Conservation (phyloP, 23 tunicate species). For the Halocynthia roretzi region DNA sequence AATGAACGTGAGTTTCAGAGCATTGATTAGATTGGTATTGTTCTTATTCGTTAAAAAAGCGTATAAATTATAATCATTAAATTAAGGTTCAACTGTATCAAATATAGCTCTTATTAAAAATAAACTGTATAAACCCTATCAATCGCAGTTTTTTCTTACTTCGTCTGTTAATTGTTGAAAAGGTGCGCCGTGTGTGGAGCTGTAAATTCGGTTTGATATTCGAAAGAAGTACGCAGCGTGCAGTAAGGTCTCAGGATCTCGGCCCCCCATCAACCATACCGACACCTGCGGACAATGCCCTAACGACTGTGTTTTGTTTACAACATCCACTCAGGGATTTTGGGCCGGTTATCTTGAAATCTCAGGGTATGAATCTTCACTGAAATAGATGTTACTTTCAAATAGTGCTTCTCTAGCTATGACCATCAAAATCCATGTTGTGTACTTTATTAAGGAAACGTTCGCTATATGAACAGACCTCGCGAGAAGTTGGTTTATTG, state of each 20-base stretch:
- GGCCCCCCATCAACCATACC: background rate
- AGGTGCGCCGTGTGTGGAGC: constrained; percentile 75
- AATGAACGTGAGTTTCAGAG: too few relatives aligned
- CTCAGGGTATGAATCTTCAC: constrained; percentile 43
- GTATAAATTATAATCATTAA: background rate
- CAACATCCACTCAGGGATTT: constrained; percentile 89
- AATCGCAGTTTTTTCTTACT: too few relatives aligned
- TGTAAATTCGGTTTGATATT: constrained; percentile 68
- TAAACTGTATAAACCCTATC: too few relatives aligned
- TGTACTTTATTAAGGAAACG: constrained; percentile 30
- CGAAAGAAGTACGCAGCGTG: constrained; percentile 37
- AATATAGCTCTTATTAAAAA: too few relatives aligned
- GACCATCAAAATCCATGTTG: too few relatives aligned
- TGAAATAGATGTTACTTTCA: background rate
- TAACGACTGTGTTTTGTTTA: constrained; percentile 73
- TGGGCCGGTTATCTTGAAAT: constrained; percentile 65
- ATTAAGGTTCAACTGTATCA: too few relatives aligned
- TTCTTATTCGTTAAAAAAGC: background rate
- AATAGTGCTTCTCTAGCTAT: background rate
- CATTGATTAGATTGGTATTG: too few relatives aligned
- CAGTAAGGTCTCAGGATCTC: background rate
- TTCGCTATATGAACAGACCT: constrained; percentile 79
- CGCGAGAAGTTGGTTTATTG: constrained; percentile 72
- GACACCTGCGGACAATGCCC: constrained; percentile 37
- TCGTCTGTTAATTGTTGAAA: background rate